phyloP scores from a whole-genome alignment of 2,797 vertebrate genomes.

The Enteromius viviparus region DNA sequence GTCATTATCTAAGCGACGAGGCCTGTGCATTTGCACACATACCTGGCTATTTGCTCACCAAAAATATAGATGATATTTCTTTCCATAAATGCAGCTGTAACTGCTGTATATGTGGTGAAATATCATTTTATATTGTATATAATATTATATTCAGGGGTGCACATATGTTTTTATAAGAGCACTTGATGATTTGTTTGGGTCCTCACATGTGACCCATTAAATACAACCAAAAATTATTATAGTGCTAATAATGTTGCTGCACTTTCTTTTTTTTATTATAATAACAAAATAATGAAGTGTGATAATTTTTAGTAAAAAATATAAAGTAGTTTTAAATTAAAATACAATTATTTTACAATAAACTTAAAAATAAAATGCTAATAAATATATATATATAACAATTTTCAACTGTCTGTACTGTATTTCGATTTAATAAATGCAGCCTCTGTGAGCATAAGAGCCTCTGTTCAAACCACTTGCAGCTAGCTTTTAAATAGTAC shows the following conservation, averaged over 20 bases:
- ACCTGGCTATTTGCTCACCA: slow-evolving; percentile 28
- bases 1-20: slow-evolving; percentile 53
- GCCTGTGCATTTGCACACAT: slow-evolving; percentile 54
- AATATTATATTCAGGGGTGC: background rate
- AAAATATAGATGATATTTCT: slow-evolving; percentile 7
- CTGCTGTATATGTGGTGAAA: background rate
- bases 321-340: background rate
- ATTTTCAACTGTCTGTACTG: too few relatives aligned
- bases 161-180: background rate
- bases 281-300: background rate
- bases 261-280: background rate
- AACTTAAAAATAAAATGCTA: too few relatives aligned
- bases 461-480: background rate
- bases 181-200: background rate
- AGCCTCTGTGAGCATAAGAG: background rate
- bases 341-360: background rate
- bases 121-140: background rate
- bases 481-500: background rate
- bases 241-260: background rate
- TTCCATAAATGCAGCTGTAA: background rate
- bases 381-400: too few relatives aligned
- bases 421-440: background rate
- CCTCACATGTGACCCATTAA: background rate
- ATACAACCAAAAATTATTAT: too few relatives aligned
- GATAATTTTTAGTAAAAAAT: background rate